Evolutionary conservation across 35 echinoderm and acorn worm genomes (phyloP).

Genomic region (Eucidaris tribuloides): DNA sequence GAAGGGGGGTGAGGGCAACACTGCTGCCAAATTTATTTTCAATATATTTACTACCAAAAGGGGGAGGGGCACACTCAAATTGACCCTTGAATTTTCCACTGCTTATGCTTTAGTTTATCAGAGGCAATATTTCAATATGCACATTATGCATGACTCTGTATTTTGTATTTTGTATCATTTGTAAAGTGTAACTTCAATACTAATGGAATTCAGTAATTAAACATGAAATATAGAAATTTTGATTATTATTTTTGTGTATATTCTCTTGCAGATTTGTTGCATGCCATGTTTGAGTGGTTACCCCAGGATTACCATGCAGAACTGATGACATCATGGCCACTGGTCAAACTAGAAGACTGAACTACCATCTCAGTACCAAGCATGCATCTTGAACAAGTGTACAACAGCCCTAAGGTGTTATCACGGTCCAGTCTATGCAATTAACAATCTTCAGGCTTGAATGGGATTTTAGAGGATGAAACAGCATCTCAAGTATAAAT

Average conservation of each 20-base stretch:
- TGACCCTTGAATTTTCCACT: not conserved
- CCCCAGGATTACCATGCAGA: constrained; percentile 43
- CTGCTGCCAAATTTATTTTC: too few relatives aligned
- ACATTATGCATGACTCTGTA: not conserved
- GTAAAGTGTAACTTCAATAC: not conserved
- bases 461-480: too few relatives aligned
- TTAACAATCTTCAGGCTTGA: too few relatives aligned
- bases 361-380: too few relatives aligned
- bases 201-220: not conserved
- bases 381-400: too few relatives aligned
- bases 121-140: not conserved
- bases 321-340: constrained; percentile 41
- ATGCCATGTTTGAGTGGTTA: constrained; percentile 77
- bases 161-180: not conserved
- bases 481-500: too few relatives aligned
- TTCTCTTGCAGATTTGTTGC: constrained; percentile 65
- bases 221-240: too few relatives aligned
- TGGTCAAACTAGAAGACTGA: constrained; percentile 11
- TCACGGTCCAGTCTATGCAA: too few relatives aligned
- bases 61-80: too few relatives aligned
- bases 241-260: not conserved
- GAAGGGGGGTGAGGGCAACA: too few relatives aligned
- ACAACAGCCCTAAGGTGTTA: too few relatives aligned
- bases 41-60: too few relatives aligned
- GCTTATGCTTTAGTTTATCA: not conserved